Conservation (phyloP, 2,888 invertebrate species). For the Ichneumon xanthorius region DNA sequence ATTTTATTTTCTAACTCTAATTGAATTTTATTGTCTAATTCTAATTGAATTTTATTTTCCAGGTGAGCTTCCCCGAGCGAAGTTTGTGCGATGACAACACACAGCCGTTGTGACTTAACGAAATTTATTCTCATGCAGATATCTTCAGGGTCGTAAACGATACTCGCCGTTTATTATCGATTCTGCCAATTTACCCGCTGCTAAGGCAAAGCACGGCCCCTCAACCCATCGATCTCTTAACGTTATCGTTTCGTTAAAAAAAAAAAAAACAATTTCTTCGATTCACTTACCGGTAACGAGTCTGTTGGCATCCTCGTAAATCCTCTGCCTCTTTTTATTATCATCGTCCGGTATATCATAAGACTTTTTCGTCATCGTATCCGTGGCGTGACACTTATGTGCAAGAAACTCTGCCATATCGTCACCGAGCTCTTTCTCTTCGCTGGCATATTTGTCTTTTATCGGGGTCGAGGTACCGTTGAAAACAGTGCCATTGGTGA, state of each 20-base stretch:
- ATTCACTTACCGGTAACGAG: constrained; percentile 83
- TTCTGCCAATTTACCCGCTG: constrained; percentile 51
- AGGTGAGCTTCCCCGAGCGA: no score
- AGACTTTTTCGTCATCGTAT: constrained; percentile 82
- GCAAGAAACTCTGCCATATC: constrained; percentile 83
- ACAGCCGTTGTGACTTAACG: no score
- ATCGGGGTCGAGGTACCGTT: constrained; percentile 84
- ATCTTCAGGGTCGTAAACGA: not conserved
- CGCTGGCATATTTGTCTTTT: constrained; percentile 84
- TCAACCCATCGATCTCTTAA: constrained; percentile 78
- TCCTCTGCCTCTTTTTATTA: constrained; percentile 81
- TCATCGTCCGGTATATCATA: constrained; percentile 79
- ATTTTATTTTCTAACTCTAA: no score
- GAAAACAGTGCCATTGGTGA: constrained; percentile 84
- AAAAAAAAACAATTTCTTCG: constrained; percentile 18
- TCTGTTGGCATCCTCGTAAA: constrained; percentile 82
- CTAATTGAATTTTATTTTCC: no score
- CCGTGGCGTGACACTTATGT: constrained; percentile 80
- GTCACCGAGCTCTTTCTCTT: constrained; percentile 83
- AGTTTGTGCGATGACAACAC: no score
- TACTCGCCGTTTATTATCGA: constrained; percentile 39
- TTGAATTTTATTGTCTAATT: no score
- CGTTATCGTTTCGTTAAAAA: constrained; percentile 6
- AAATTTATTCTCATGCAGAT: no score
- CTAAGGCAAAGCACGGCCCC: constrained; percentile 81